These are phyloP conservation scores for Gulo gulo DNA, from an alignment of 2,113 vertebrate species.

Conservation along the genomic window DNA sequence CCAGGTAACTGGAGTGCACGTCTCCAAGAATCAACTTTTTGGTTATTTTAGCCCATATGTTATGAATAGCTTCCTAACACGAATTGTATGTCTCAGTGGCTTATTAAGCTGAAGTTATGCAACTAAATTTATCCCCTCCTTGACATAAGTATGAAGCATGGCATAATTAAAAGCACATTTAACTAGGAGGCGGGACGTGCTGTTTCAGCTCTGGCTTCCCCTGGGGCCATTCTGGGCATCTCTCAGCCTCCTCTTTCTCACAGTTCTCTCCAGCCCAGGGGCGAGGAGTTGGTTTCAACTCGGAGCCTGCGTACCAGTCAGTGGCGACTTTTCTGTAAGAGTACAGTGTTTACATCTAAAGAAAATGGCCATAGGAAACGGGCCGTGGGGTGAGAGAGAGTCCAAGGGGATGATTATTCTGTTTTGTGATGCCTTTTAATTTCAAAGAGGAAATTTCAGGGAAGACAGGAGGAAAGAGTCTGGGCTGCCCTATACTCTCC, in stretches of 20 bases:
- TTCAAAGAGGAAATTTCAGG: background rate
- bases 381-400: background rate
- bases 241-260: background rate
- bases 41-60: background rate
- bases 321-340: background rate
- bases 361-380: background rate
- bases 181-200: background rate
- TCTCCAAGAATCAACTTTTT: background rate
- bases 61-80: background rate
- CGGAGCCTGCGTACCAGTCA: fast-evolving
- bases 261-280: background rate
- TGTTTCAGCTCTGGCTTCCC: background rate
- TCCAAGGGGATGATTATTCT: background rate
- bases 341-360: background rate
- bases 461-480: background rate
- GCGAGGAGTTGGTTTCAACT: background rate
- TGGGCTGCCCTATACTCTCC: too few species aligned
- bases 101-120: background rate
- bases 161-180: background rate
- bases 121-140: background rate
- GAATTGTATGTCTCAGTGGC: background rate
- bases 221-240: background rate
- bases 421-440: background rate
- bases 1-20: background rate
- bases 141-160: background rate